phyloP scores from a whole-genome alignment of 2,797 vertebrate genomes.

The Neosilurus mollespiculum region DNA sequence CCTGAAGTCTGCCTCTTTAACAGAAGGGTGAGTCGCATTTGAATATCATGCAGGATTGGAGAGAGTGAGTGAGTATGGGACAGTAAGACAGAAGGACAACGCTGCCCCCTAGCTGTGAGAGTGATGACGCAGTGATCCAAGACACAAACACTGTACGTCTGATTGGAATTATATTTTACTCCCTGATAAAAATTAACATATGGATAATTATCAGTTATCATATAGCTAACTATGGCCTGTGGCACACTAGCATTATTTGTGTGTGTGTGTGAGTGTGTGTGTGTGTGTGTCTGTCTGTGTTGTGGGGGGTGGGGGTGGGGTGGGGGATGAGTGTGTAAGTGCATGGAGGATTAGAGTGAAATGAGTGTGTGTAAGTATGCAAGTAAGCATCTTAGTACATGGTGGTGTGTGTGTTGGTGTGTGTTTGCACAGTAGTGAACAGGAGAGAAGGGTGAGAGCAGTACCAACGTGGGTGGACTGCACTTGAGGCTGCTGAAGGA shows the following conservation, averaged over 20 bases:
- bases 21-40: constrained; percentile 54
- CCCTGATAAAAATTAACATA: background rate
- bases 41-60: constrained; percentile 47
- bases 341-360: background rate
- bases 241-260: background rate
- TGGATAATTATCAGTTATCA: background rate
- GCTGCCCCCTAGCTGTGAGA: constrained; percentile 72
- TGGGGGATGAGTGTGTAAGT: background rate
- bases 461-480: constrained; percentile 60
- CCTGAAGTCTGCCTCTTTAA: constrained; percentile 44
- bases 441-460: constrained; percentile 24
- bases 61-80: constrained; percentile 21
- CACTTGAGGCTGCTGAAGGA: constrained; percentile 60
- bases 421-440: background rate
- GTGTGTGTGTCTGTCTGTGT: background rate
- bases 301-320: background rate
- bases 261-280: background rate
- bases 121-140: background rate
- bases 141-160: background rate
- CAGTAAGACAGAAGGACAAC: constrained; percentile 72
- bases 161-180: background rate
- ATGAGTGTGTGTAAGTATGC: background rate
- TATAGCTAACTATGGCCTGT: constrained; percentile 2
- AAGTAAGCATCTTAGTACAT: background rate
- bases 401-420: background rate